These are phyloP conservation scores for Andrena trimmerana DNA, from an alignment of 2,888 invertebrate genomes.

Conservation along the genomic window DNA sequence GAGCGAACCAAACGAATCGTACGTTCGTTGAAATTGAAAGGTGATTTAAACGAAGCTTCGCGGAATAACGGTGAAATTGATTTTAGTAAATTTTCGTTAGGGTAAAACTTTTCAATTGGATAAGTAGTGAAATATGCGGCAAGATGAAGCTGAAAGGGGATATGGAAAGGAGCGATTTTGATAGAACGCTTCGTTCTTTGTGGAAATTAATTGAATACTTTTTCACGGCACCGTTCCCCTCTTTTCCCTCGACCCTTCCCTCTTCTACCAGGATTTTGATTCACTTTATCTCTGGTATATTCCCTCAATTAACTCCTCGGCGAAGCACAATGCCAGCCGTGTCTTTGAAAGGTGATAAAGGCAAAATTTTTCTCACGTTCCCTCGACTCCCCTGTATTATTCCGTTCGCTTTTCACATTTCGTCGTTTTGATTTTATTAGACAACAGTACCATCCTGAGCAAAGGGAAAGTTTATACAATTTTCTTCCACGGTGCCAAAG, in stretches of 20 bases:
- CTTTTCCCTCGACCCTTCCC: background rate
- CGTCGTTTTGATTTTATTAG: background rate
- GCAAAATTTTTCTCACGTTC: background rate
- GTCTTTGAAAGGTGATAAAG: constrained; percentile 9
- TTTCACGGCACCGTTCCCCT: background rate
- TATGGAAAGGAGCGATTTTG: background rate
- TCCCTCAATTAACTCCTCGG: background rate
- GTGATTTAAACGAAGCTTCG: background rate
- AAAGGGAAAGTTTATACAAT: no score
- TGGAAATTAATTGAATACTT: constrained; percentile 17
- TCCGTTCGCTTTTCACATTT: background rate
- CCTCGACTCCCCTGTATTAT: background rate
- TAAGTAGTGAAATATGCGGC: constrained; percentile 9
- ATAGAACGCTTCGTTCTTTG: constrained; percentile 6
- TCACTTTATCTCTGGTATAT: background rate
- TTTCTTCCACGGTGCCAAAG: no score
- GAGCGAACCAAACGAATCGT: background rate
- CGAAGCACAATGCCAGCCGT: background rate
- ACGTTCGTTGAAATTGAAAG: background rate
- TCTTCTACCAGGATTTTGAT: background rate
- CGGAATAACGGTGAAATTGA: background rate
- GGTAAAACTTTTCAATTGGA: background rate
- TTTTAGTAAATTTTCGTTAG: background rate
- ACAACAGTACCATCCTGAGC: background rate
- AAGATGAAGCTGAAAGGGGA: constrained; percentile 31